Percentiles rank a stretch among this genome's conserved stretches.
phyloP scores from a whole-genome alignment of 2,797 vertebrate genomes.

The Steatocranus sp. region DNA sequence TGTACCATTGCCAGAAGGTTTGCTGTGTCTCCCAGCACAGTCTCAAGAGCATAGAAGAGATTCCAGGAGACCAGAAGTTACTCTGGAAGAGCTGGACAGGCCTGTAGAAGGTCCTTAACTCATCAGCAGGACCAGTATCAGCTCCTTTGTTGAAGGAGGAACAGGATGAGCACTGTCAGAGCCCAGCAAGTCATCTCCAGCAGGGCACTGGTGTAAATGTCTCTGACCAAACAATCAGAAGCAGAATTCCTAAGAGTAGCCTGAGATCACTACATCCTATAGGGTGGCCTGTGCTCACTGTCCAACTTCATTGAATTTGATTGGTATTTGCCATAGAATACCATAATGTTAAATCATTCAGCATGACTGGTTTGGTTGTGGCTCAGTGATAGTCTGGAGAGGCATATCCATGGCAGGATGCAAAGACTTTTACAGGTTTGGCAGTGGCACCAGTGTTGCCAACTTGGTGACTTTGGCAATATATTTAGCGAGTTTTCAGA shows the following conservation, averaged over 20 bases:
- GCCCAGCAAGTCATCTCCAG: neutral
- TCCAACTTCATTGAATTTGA: neutral
- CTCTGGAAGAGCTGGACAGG: neutral
- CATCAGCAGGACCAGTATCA: neutral
- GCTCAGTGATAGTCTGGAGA: neutral
- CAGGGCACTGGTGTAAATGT: neutral
- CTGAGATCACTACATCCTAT: neutral
- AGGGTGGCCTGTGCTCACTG: neutral
- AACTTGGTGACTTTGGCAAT: fast-evolving
- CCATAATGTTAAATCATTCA: neutral
- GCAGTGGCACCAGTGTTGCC: neutral
- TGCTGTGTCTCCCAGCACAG: neutral
- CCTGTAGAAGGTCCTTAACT: neutral
- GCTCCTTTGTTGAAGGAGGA: neutral
- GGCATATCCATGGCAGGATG: neutral
- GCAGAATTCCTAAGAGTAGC: neutral
- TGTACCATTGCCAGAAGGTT: neutral
- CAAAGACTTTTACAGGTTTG: neutral
- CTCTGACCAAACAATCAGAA: neutral
- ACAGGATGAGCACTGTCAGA: neutral
- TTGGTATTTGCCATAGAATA: neutral
- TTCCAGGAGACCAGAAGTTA: neutral
- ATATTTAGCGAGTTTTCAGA: neutral
- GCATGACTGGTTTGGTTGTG: neutral
- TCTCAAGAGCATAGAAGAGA: neutral